phyloP scores from a whole-genome alignment of 2,888 invertebrate species.

The Eudasyphora cyanicolor region DNA sequence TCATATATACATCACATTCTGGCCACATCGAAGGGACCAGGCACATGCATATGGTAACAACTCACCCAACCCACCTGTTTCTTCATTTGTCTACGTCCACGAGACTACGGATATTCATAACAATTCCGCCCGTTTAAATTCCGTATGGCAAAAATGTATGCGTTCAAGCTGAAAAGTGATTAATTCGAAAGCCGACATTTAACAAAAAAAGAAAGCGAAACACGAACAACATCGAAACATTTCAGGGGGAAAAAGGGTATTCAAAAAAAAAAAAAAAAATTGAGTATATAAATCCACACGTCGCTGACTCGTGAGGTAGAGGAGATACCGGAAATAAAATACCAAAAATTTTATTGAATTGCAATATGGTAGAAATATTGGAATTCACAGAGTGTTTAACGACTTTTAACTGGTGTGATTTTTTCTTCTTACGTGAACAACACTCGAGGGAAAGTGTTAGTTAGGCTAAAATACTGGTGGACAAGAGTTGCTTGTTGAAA shows the following conservation, averaged over 20 bases:
- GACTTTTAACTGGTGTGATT: conserved; percentile 48
- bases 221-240: conserved; percentile 27
- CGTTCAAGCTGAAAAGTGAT: conserved; percentile 75
- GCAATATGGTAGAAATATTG: conserved; percentile 51
- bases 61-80: conserved; percentile 31
- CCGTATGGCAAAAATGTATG: conserved; percentile 48
- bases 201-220: conserved; percentile 41
- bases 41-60: not conserved
- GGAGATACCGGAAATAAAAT: conserved; percentile 50
- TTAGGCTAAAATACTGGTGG: too few species aligned
- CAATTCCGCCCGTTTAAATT: conserved; percentile 29
- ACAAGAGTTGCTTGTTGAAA: too few species aligned
- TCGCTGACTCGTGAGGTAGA: not conserved
- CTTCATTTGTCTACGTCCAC: conserved; percentile 31
- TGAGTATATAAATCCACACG: conserved; percentile 51
- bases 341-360: conserved; percentile 62
- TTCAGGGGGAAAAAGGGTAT: not conserved
- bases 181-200: conserved; percentile 69
- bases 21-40: not conserved
- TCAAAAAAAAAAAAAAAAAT: conserved; percentile 26
- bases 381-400: conserved; percentile 53
- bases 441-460: not conserved
- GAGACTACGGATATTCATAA: conserved; percentile 11
- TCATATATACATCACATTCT: not conserved
- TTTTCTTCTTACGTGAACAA: not conserved